Evolutionary conservation across 2,888 invertebrate species (phyloP).

Genomic region (Cybosia mesomella): DNA sequence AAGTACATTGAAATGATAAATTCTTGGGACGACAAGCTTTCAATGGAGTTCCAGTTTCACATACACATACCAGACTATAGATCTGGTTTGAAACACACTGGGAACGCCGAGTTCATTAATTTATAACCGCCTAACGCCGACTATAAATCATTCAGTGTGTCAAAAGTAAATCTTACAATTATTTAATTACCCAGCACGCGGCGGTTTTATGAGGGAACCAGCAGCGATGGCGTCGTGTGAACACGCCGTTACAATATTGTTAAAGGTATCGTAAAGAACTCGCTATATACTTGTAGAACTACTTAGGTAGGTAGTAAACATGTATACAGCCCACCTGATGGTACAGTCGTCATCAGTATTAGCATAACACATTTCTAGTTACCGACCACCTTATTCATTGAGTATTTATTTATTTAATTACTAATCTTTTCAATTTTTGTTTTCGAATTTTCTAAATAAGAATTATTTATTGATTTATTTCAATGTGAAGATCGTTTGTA

Average conservation of each 20-base stretch:
- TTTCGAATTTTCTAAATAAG: no score
- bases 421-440: no score
- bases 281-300: neutral
- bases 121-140: constrained; percentile 9
- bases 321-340: neutral
- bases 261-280: constrained; percentile 7
- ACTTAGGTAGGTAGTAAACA: neutral
- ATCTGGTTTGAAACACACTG: neutral
- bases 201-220: constrained; percentile 8
- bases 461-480: no score
- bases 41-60: constrained; percentile 15
- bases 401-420: no score
- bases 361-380: no score
- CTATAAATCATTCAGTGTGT: constrained; percentile 44
- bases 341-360: neutral
- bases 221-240: constrained; percentile 13
- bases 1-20: constrained; percentile 19
- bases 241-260: constrained; percentile 16
- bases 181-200: constrained; percentile 33
- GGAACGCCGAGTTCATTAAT: constrained; percentile 30
- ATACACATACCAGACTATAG: constrained; percentile 15
- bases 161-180: constrained; percentile 34
- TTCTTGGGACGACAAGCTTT: constrained; percentile 6
- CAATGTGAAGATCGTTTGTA: no score
- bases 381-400: no score